These are phyloP conservation scores for Chymomyza procnemis DNA, from an alignment of 2,888 invertebrate species.

Conservation along the genomic window DNA sequence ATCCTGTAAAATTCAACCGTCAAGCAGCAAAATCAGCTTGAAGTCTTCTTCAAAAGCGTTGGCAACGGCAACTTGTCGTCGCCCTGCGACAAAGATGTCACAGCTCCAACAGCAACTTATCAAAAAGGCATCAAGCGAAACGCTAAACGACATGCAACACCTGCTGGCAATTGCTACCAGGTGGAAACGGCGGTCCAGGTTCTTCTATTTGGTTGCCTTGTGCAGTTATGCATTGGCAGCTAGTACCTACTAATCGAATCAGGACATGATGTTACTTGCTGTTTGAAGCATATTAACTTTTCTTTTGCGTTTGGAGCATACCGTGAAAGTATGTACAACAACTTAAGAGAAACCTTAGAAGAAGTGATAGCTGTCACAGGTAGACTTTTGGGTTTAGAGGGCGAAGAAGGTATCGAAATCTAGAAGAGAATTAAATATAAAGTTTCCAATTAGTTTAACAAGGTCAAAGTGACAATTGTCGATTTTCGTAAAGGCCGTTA, in stretches of 20 bases:
- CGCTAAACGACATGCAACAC: conserved; percentile 24
- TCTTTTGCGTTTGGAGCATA: neutral
- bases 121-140: conserved; percentile 61
- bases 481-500: too few relatives aligned
- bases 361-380: too few relatives aligned
- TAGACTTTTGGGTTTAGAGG: too few relatives aligned
- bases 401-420: too few relatives aligned
- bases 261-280: neutral
- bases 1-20: conserved; percentile 34
- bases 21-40: neutral
- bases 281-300: neutral
- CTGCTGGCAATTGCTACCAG: neutral
- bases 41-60: neutral
- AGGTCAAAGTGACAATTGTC: too few relatives aligned
- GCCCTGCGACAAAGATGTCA: conserved; percentile 34
- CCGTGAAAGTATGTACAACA: too few relatives aligned
- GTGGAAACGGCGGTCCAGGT: neutral
- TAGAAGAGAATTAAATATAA: too few relatives aligned
- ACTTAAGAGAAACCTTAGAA: too few relatives aligned
- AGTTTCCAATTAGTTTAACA: too few relatives aligned
- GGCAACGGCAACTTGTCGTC: conserved; percentile 40
- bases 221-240: neutral
- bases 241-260: neutral
- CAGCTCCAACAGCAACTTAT: conserved; percentile 53
- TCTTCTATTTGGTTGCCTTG: neutral